These are phyloP conservation scores for Microtus pennsylvanicus DNA, from an alignment of 2,113 vertebrate genomes.

Conservation along the genomic window DNA sequence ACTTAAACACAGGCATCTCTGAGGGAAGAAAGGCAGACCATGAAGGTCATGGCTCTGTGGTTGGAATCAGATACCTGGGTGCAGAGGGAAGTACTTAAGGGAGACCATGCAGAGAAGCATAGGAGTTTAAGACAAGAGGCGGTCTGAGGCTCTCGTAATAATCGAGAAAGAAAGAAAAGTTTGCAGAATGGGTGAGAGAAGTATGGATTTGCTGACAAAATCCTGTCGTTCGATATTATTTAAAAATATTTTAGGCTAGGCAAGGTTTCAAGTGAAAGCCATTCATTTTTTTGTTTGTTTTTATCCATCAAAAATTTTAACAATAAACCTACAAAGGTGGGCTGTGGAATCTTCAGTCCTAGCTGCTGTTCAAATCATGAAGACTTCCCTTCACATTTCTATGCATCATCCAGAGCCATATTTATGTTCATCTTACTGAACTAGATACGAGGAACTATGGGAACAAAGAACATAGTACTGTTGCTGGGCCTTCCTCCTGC, in stretches of 20 bases:
- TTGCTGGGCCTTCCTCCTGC: no score
- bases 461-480: background rate
- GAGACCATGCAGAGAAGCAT: background rate
- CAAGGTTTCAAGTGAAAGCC: background rate
- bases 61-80: slow-evolving; percentile 2
- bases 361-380: background rate
- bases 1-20: slow-evolving; percentile 42
- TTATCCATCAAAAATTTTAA: slow-evolving; percentile 44
- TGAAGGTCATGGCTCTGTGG: slow-evolving; percentile 15
- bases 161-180: background rate
- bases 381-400: background rate
- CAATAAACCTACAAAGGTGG: background rate
- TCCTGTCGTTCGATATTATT: background rate
- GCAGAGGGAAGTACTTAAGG: background rate
- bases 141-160: background rate
- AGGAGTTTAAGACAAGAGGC: background rate
- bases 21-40: background rate
- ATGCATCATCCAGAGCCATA: background rate
- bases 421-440: background rate
- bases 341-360: background rate
- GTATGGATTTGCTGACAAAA: background rate
- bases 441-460: background rate
- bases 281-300: slow-evolving; percentile 20
- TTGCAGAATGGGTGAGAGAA: background rate
- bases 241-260: slow-evolving; percentile 15